Evolutionary conservation across 1,140 invertebrate species (phyloP), one percentile per base, ranked within the genome.

Genomic region (Mercenaria mercenaria): DNA sequence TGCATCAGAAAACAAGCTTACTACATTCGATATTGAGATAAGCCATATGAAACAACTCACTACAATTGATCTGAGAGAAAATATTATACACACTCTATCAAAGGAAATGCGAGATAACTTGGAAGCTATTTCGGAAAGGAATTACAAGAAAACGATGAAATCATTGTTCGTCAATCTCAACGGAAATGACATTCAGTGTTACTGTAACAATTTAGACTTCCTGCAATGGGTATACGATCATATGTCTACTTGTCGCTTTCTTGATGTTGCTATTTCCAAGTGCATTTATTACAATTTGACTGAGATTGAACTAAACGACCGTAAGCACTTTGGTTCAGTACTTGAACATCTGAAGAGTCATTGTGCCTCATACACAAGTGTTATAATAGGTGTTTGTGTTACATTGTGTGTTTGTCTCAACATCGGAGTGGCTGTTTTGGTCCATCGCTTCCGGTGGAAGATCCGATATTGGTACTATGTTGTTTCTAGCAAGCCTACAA

Each of bases 381-480:
- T 82, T 15, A 59, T 82, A 2, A 41, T 67, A 39, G 69, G 0
- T 15, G 10, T 64, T 4, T 11, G 6, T 64, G 37, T 82, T 26
- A 18, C 59, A 8, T 32, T 82, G n/a, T 13, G 6, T 41, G 6
- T 67, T 8, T 8, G n/a, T 29, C 11, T 82, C 0, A 82, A 82
- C 41, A 39, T 82, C 37, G 64, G 64, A 10, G 8, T 82, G 18
- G 80, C 32, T 20, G 39, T 64, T 10, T 11, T 43, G 26, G 39
- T 82, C 20, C 80, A 82, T 26, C 2, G 34, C 15, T 82, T 82
- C n/a, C 15, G 80, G 4, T 82, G 80, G 80, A 82, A 64, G n/a
- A 39, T 82, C 3, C 13, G 23, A 41, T 82, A 64, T 41, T 82
- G 80, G 80, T 82, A 61, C 59, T 82, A 82, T 64, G 80, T 82